Evolutionary conservation across 2,113 vertebrate genomes (phyloP).

Genomic region (Panthera uncia): DNA sequence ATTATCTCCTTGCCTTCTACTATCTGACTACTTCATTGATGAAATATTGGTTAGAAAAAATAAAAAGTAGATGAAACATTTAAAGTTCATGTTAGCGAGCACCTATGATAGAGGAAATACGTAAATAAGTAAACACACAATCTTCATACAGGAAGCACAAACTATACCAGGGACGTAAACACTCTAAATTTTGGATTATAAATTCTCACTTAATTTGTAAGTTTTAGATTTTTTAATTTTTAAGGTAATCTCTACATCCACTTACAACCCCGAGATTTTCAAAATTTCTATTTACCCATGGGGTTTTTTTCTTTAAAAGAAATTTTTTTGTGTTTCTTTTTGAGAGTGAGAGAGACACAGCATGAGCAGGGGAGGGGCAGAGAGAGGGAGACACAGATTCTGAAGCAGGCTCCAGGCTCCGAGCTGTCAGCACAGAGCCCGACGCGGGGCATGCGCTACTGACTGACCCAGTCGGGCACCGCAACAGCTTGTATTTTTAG

Average conservation of each 20-base stretch:
- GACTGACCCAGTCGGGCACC: neutral
- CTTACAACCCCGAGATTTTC: neutral
- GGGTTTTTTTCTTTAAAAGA: too few relatives aligned
- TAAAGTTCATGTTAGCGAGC: neutral
- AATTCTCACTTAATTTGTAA: neutral
- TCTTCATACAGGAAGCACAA: neutral
- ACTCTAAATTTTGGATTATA: neutral
- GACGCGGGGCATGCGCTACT: neutral
- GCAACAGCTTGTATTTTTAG: neutral
- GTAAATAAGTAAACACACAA: neutral
- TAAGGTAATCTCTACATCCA: neutral
- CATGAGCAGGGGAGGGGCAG: too few relatives aligned
- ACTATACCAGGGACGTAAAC: neutral
- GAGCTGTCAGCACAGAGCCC: too few relatives aligned
- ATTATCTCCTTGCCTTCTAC: neutral
- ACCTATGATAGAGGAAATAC: neutral
- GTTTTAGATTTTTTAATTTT: neutral
- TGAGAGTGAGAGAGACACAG: too few relatives aligned
- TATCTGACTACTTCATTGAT: neutral
- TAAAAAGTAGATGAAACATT: slow-evolving; percentile 5
- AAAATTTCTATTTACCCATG: too few relatives aligned
- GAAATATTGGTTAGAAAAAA: slow-evolving; percentile 11
- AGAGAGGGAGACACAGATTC: too few relatives aligned
- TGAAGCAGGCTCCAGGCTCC: too few relatives aligned
- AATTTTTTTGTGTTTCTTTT: too few relatives aligned